Evolutionary conservation across 2,113 vertebrate genomes (phyloP), one percentile per base, ranked within the genome.

Genomic region (Glaucomys volans): DNA sequence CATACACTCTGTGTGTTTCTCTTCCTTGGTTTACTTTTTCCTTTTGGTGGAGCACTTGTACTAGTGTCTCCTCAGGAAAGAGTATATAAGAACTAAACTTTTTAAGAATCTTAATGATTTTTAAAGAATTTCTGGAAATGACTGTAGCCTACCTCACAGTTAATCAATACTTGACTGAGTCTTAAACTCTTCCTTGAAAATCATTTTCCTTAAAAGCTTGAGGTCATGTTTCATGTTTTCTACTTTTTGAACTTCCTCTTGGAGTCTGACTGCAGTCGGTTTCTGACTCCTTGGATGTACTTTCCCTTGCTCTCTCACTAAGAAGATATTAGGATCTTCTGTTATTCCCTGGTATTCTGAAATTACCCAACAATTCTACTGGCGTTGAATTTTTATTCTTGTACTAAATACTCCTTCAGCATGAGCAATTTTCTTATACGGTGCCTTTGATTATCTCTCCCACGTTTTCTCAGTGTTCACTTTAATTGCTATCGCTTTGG

Each of bases 111-210:
- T 71, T 62, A 62, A 28, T 8, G 59, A 62, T 62, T 62, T 62
- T 62, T 42, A 52, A 84, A 52, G 30, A 90, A 2, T 20, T 72
- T 71, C 75, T 69, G 40, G 93, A 66, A 95, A 79, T 69, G 8
- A 24, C 32, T 89, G 10, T 71, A n/a, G 69, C 26, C 37, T 90
- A 10, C n/a, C 67, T 81, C 26, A 66, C 32, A 16, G 75, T 84
- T 87, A 28, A 44, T 42, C 67, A 24, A 50, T 57, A 90, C 12
- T 87, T 74, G 7, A 35, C 62, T 40, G 42, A 82, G 47, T 96
- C 86, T 47, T 35, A 13, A 92, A 50, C 8, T 94, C 10, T 92
- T 94, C 16, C n/a, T n/a, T 90, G 71, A 87, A 96, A 95, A 81
- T 52, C 1, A 76, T 72, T 91, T 91, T 50, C 11, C 72, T 91